Conservation (phyloP, 2,797 vertebrate genomes). For the Urophycis tenuis region DNA sequence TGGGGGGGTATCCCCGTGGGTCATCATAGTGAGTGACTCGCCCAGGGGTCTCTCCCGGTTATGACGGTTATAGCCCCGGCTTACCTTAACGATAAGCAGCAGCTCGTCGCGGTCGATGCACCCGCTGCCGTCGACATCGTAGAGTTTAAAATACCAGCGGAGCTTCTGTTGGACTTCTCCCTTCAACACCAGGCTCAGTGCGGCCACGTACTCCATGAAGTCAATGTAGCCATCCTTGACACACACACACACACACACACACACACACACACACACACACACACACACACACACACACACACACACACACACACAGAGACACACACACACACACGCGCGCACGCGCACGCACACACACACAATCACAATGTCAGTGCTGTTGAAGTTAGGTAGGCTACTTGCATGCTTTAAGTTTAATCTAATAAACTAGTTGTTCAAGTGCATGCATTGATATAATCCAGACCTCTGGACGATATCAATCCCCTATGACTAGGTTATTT, state of each 20-base stretch:
- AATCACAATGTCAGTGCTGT: background rate
- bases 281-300: background rate
- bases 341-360: too few relatives aligned
- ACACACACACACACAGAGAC: too few relatives aligned
- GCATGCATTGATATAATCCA: background rate
- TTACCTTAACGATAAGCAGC: constrained; percentile 75
- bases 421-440: background rate
- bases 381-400: background rate
- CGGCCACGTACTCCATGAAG: constrained; percentile 83
- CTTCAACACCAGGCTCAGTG: constrained; percentile 77
- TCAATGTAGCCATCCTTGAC: constrained; percentile 77
- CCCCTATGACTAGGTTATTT: background rate
- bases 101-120: constrained; percentile 77
- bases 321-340: too few relatives aligned
- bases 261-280: background rate
- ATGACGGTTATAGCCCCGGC: background rate
- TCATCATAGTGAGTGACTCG: background rate
- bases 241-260: background rate
- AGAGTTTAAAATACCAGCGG: constrained; percentile 81
- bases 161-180: constrained; percentile 79
- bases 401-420: background rate
- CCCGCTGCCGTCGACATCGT: constrained; percentile 76
- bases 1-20: background rate
- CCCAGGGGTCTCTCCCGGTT: background rate
- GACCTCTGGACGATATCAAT: background rate